phyloP scores from a whole-genome alignment of 1,140 invertebrate species.

The Mya arenaria region DNA sequence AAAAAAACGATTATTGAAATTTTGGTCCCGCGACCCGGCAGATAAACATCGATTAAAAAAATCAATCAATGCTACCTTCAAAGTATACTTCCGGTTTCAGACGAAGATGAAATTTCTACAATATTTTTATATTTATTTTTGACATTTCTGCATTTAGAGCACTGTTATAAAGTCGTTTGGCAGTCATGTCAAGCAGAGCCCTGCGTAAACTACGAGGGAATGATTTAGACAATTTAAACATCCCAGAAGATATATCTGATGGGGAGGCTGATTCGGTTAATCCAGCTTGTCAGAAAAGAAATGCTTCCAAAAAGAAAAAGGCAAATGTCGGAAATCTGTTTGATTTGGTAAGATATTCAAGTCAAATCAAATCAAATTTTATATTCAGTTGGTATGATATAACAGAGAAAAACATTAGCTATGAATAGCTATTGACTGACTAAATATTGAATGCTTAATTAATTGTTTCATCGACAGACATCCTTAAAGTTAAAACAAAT shows the following conservation, averaged over 20 bases:
- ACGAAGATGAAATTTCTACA: background rate
- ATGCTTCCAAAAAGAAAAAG: slow-evolving; percentile 31
- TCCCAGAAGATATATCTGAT: slow-evolving; percentile 18
- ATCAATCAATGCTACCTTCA: background rate
- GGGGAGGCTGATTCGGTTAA: slow-evolving; percentile 4
- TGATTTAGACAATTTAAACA: slow-evolving; percentile 5
- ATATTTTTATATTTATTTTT: background rate
- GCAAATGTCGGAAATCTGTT: slow-evolving; percentile 83
- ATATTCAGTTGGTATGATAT: background rate
- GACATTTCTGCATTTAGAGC: background rate
- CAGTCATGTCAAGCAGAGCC: slow-evolving; percentile 49
- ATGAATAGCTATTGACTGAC: background rate
- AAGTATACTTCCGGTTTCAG: background rate
- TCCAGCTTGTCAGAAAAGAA: background rate
- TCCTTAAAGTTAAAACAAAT: background rate
- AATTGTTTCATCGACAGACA: background rate
- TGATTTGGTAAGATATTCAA: slow-evolving; percentile 83
- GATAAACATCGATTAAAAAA: no score
- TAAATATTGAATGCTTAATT: background rate
- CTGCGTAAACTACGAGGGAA: slow-evolving; percentile 33
- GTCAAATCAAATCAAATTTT: slow-evolving; percentile 2
- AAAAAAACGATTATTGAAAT: no score
- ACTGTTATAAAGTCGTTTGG: background rate
- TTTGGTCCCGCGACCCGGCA: no score
- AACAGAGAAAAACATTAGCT: background rate